Evolutionary conservation across 2,113 vertebrate species (phyloP).

Genomic region (Pionites leucogaster): DNA sequence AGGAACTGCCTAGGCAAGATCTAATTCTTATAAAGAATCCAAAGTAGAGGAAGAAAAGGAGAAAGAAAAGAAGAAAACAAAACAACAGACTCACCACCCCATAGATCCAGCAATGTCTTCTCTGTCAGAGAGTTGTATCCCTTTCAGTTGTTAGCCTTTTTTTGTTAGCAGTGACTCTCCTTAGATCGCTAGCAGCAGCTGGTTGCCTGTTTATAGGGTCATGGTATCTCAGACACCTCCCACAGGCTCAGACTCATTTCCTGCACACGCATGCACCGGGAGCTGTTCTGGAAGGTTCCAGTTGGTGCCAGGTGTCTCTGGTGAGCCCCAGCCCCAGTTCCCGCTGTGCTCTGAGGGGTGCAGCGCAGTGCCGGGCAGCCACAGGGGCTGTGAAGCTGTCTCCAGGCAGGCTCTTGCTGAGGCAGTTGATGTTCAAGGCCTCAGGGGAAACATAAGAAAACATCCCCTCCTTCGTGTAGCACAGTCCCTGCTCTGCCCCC

Average conservation of each 20-base stretch:
- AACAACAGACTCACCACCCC: not conserved
- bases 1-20: not conserved
- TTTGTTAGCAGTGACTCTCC: not conserved
- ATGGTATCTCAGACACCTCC: not conserved
- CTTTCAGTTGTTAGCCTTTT: not conserved
- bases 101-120: not conserved
- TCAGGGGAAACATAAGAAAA: too few relatives aligned
- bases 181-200: not conserved
- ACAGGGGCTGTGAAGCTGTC: too few relatives aligned
- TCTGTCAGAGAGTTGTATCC: not conserved
- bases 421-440: too few relatives aligned
- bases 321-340: too few relatives aligned
- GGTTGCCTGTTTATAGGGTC: not conserved
- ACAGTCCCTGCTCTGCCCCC: too few relatives aligned
- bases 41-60: not conserved
- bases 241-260: not conserved
- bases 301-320: too few relatives aligned
- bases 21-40: not conserved
- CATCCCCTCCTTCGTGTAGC: too few relatives aligned
- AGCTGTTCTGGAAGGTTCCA: not conserved
- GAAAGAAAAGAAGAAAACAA: not conserved
- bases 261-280: rapidly evolving
- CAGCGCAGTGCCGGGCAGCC: too few relatives aligned
- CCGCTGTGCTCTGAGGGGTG: too few relatives aligned
- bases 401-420: too few relatives aligned